A percentile compares a stretch with the other conserved stretches of the same genome.
phyloP scores from a whole-genome alignment of 2,888 invertebrate species.

The Drosophila peninsularis region DNA sequence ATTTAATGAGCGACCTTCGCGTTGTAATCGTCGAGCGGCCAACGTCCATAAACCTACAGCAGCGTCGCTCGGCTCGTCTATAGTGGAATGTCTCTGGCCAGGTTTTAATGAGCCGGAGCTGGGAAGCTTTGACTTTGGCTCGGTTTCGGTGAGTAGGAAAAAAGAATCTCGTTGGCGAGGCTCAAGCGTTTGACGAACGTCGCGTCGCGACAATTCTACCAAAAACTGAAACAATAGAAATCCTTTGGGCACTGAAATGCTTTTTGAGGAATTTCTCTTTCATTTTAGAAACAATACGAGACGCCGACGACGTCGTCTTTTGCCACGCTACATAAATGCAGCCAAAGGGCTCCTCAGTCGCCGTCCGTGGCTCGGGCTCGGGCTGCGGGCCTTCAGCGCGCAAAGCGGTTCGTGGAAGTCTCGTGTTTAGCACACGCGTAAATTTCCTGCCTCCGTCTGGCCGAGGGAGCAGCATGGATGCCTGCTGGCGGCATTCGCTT shows the following conservation, averaged over 20 bases:
- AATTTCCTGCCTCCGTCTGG: constrained; percentile 74
- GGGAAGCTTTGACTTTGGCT: constrained; percentile 35
- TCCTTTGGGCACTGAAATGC: constrained; percentile 71
- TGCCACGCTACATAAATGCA: constrained; percentile 67
- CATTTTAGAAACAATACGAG: constrained; percentile 71
- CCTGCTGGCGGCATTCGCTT: constrained; percentile 80
- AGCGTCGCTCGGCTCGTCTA: constrained; percentile 21
- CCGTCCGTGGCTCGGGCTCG: background rate
- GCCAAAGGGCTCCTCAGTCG: constrained; percentile 25
- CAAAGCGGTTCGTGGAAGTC: constrained; percentile 83
- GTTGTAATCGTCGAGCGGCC: constrained; percentile 71
- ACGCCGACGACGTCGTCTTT: constrained; percentile 19
- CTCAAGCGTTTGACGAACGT: constrained; percentile 60
- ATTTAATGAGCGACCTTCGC: constrained; percentile 80
- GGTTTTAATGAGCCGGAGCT: constrained; percentile 70
- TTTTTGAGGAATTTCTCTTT: constrained; percentile 72
- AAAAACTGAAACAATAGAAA: constrained; percentile 71
- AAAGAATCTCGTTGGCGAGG: constrained; percentile 62
- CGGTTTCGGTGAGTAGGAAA: constrained; percentile 29
- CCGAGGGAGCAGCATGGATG: constrained; percentile 35
- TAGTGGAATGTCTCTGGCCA: constrained; percentile 68
- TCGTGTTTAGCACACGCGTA: constrained; percentile 85
- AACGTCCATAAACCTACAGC: constrained; percentile 75
- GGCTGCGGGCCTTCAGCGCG: background rate
- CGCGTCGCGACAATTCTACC: constrained; percentile 28